Conservation (phyloP, 2,797 vertebrate genomes). For the Sarcophilus harrisii region DNA sequence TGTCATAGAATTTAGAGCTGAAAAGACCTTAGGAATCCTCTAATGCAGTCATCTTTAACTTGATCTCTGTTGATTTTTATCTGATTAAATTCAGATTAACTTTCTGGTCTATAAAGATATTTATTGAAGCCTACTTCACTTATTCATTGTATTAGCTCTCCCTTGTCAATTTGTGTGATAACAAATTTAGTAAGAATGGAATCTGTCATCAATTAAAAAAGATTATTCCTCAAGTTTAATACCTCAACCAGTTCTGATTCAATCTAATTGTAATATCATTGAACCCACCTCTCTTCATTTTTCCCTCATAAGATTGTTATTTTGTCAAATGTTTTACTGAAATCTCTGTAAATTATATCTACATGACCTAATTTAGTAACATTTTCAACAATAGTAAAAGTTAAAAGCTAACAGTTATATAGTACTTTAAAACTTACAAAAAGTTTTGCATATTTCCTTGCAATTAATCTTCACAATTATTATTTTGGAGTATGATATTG, state of each 20-base stretch:
- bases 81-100: background rate
- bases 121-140: background rate
- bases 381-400: background rate
- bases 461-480: background rate
- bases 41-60: background rate
- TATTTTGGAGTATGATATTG: background rate
- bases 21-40: background rate
- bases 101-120: background rate
- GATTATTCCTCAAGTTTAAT: background rate
- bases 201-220: background rate
- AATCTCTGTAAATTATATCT: background rate
- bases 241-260: background rate
- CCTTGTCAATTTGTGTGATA: background rate
- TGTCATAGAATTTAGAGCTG: background rate
- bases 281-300: background rate
- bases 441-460: background rate
- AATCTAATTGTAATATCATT: background rate
- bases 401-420: background rate
- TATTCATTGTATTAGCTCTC: background rate
- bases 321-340: background rate
- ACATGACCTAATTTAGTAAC: background rate
- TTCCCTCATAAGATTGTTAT: background rate
- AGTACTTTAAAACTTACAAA: background rate
- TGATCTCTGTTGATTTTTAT: background rate
- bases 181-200: background rate